Evolutionary conservation across 2,113 vertebrate genomes (phyloP).

Genomic region (Candoia aspera): DNA sequence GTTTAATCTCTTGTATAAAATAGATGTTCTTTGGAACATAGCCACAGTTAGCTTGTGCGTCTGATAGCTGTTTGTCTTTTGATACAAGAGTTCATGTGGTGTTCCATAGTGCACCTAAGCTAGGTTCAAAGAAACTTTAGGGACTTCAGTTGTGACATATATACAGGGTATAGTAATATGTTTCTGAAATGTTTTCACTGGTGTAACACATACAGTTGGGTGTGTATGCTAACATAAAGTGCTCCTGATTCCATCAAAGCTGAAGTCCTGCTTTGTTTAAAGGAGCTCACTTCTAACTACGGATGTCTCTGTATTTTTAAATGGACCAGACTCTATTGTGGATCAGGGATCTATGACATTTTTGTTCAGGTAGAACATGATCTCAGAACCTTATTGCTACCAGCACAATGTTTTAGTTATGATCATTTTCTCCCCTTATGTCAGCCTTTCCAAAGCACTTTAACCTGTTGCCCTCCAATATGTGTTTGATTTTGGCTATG

Average conservation of each 20-base stretch:
- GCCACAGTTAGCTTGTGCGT: not conserved
- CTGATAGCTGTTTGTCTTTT: not conserved
- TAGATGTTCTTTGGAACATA: not conserved
- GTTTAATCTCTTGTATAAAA: not conserved
- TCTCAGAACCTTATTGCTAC: not conserved
- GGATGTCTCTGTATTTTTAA: not conserved
- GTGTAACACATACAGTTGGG: not conserved
- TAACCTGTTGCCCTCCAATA: too few relatives aligned
- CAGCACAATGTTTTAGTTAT: not conserved
- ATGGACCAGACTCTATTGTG: not conserved
- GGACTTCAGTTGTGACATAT: not conserved
- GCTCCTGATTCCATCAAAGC: too few relatives aligned
- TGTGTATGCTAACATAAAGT: not conserved
- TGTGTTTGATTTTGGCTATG: too few relatives aligned
- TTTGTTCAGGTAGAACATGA: not conserved
- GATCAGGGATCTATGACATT: not conserved
- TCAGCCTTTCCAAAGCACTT: too few relatives aligned
- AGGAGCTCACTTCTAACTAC: not conserved
- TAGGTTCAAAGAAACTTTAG: not conserved
- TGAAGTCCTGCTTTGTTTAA: not conserved
- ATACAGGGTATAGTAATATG: not conserved
- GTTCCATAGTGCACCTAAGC: not conserved
- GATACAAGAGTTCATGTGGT: too few relatives aligned
- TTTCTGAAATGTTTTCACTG: not conserved
- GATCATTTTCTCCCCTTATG: not conserved